phyloP scores from a whole-genome alignment of 2,797 vertebrate genomes.

The Anableps anableps region DNA sequence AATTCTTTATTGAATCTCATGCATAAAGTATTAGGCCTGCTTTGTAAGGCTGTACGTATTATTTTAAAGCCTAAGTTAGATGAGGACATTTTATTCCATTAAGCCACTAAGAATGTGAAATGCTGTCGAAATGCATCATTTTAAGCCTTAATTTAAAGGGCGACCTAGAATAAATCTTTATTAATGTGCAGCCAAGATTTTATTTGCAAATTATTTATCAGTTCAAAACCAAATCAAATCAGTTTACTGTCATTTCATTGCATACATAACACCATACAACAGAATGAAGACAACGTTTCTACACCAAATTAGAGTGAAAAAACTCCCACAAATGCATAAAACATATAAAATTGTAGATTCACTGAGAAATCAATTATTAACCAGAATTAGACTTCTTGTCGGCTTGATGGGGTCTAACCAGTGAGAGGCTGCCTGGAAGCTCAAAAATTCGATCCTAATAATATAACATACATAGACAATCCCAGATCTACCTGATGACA shows the following conservation, averaged over 20 bases:
- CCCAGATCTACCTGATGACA: background rate
- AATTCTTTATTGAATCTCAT: constrained; percentile 4
- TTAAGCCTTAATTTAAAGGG: background rate
- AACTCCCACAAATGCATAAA: background rate
- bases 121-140: background rate
- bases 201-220: background rate
- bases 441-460: too few relatives aligned
- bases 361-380: background rate
- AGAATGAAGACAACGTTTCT: background rate
- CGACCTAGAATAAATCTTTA: background rate
- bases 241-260: background rate
- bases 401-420: background rate
- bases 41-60: background rate
- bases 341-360: background rate
- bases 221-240: background rate
- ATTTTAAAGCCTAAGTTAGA: background rate
- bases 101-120: background rate
- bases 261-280: background rate
- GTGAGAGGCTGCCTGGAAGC: background rate
- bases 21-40: background rate
- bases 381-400: background rate
- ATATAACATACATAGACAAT: background rate
- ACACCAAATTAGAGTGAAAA: background rate
- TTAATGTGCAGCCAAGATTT: background rate
- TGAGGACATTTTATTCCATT: background rate